phyloP scores from a whole-genome alignment of 2,888 invertebrate species.

The Cynaeus angustus region DNA sequence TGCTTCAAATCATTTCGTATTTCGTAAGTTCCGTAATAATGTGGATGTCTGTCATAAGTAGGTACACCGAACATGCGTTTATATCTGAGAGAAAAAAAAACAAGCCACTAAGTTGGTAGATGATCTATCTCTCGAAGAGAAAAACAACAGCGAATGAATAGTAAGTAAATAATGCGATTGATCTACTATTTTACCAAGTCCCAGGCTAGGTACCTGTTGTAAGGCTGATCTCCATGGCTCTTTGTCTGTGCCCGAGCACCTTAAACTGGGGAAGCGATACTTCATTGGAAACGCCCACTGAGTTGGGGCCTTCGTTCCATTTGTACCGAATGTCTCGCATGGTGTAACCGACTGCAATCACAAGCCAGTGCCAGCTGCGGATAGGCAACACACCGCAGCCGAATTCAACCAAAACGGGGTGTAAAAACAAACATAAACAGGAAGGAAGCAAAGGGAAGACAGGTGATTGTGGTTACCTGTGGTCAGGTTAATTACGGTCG shows the following conservation, averaged over 20 bases:
- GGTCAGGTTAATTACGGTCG: conserved; percentile 94
- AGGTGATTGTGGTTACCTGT: conserved; percentile 83
- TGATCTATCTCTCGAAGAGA: not conserved
- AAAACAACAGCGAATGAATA: conserved; percentile 1
- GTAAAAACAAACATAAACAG: conserved; percentile 40
- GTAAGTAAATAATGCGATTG: conserved; percentile 33
- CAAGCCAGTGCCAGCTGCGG: conserved; percentile 69
- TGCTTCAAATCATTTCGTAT: not conserved
- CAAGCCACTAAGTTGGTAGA: conserved; percentile 1
- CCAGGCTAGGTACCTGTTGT: conserved; percentile 87
- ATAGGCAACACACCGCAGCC: conserved; percentile 58
- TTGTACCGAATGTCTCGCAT: conserved; percentile 98
- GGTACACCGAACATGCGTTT: conserved; percentile 13
- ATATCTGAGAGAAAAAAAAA: conserved; percentile 6
- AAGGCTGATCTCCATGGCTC: conserved; percentile 96
- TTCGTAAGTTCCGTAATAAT: conserved; percentile 4
- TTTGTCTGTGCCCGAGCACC: conserved; percentile 96
- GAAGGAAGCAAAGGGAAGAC: conserved; percentile 50
- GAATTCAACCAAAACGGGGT: conserved; percentile 55
- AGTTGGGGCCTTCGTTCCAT: conserved; percentile 96
- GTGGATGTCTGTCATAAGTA: not conserved
- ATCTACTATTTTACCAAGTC: conserved; percentile 57
- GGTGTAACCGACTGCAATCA: conserved; percentile 94
- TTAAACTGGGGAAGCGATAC: conserved; percentile 98
- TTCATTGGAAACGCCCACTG: conserved; percentile 96